Conservation (phyloP, 2,888 invertebrate genomes). For the Xestia xanthographa region DNA sequence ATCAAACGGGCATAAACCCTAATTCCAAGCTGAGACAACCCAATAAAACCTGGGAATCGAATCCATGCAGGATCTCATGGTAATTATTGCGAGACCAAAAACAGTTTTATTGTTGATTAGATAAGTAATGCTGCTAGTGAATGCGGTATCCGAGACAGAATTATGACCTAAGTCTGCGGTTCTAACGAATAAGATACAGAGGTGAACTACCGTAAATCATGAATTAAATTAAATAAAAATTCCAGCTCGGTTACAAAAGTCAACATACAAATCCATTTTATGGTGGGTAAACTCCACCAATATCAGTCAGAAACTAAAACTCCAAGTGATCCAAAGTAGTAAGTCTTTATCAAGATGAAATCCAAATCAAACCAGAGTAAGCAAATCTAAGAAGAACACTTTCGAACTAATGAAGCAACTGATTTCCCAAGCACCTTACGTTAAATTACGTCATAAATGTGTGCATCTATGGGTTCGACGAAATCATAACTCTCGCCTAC, state of each 20-base stretch:
- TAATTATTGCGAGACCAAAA: not conserved
- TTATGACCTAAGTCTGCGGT: not conserved
- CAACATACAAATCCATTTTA: not conserved
- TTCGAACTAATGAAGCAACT: not conserved
- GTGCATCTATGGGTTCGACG: not conserved
- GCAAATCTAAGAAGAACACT: not conserved
- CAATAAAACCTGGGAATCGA: not conserved
- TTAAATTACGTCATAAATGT: slow-evolving; percentile 17
- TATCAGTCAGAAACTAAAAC: not conserved
- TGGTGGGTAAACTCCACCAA: not conserved
- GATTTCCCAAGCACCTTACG: slow-evolving; percentile 27
- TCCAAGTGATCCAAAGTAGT: not conserved
- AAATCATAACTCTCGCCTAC: slow-evolving; percentile 22
- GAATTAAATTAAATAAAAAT: not conserved
- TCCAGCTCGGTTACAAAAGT: not conserved
- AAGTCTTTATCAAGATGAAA: not conserved
- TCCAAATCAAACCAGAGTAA: not conserved
- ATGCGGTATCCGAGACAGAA: not conserved
- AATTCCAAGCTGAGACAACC: not conserved
- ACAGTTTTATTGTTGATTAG: not conserved
- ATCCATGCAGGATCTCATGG: not conserved
- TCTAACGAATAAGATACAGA: not conserved
- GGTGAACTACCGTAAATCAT: not conserved
- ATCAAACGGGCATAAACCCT: not conserved
- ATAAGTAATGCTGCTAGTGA: not conserved